These are phyloP conservation scores for Nanorana parkeri DNA, from an alignment of 2,113 vertebrate genomes.

Conservation along the genomic window DNA sequence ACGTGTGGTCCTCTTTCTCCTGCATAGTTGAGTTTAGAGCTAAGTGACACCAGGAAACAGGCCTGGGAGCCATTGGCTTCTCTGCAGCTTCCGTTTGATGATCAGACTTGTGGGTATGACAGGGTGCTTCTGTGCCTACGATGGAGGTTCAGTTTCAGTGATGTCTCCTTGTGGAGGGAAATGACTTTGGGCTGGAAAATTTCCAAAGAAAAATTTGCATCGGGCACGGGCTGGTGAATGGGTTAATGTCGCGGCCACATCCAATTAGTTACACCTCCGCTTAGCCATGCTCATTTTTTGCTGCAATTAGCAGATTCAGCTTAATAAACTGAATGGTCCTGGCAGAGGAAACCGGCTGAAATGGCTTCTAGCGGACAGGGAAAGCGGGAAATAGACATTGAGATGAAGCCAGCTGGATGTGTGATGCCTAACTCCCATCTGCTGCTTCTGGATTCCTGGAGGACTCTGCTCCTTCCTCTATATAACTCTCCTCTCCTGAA, in stretches of 20 bases:
- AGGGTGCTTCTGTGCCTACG: too few species aligned
- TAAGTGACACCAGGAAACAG: too few species aligned
- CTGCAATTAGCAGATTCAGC: slow-evolving; percentile 25
- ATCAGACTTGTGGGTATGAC: too few species aligned
- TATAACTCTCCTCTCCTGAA: too few species aligned
- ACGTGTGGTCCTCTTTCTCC: too few species aligned
- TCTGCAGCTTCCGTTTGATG: neutral
- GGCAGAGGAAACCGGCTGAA: neutral
- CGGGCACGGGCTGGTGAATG: slow-evolving; percentile 4
- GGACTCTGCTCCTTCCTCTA: too few species aligned
- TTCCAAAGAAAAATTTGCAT: slow-evolving; percentile 3
- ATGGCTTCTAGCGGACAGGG: neutral
- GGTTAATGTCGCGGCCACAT: slow-evolving; percentile 30
- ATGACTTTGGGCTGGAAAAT: neutral
- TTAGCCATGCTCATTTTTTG: neutral
- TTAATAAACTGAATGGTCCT: neutral
- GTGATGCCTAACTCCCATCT: too few species aligned
- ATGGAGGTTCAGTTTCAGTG: neutral
- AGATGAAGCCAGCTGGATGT: too few species aligned
- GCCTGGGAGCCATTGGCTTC: too few species aligned
- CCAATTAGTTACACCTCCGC: slow-evolving; percentile 5
- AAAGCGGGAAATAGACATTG: too few species aligned
- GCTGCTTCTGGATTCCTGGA: too few species aligned
- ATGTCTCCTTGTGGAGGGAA: neutral
- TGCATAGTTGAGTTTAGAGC: too few species aligned